phyloP scores from a whole-genome alignment of 2,888 invertebrate genomes.

The Cheilosia pagana region DNA sequence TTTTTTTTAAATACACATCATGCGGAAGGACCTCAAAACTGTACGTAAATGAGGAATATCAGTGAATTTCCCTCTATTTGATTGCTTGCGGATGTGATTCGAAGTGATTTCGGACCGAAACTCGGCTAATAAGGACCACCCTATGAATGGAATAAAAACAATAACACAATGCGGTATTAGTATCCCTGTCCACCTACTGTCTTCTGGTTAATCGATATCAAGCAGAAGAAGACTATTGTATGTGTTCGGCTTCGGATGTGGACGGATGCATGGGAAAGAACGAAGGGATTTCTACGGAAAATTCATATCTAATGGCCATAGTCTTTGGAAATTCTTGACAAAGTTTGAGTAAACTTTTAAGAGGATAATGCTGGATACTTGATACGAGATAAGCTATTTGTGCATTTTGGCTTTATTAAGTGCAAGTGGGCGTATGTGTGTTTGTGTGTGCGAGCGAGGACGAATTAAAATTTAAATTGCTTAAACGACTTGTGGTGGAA shows the following conservation, averaged over 20 bases:
- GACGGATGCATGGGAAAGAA: slow-evolving; percentile 16
- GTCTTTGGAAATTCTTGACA: slow-evolving; percentile 38
- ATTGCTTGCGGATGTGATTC: no score
- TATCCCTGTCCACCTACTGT: no score
- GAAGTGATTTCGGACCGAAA: neutral
- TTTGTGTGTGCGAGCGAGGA: neutral
- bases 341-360: slow-evolving; percentile 52
- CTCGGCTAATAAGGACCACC: neutral
- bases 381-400: slow-evolving; percentile 57
- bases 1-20: no score
- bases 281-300: slow-evolving; percentile 14
- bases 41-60: no score
- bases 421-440: neutral
- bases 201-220: slow-evolving; percentile 51
- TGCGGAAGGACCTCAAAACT: no score
- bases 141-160: neutral
- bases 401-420: slow-evolving; percentile 58
- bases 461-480: slow-evolving; percentile 53
- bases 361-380: slow-evolving; percentile 46
- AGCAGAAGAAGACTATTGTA: slow-evolving; percentile 38
- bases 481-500: slow-evolving; percentile 49
- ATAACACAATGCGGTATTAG: no score
- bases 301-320: slow-evolving; percentile 45
- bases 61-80: no score
- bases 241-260: neutral